A percentile compares a stretch with the other conserved stretches of the same genome.
Evolutionary conservation across 2,797 vertebrate genomes (phyloP).

Genomic region (Molossus molossus): DNA sequence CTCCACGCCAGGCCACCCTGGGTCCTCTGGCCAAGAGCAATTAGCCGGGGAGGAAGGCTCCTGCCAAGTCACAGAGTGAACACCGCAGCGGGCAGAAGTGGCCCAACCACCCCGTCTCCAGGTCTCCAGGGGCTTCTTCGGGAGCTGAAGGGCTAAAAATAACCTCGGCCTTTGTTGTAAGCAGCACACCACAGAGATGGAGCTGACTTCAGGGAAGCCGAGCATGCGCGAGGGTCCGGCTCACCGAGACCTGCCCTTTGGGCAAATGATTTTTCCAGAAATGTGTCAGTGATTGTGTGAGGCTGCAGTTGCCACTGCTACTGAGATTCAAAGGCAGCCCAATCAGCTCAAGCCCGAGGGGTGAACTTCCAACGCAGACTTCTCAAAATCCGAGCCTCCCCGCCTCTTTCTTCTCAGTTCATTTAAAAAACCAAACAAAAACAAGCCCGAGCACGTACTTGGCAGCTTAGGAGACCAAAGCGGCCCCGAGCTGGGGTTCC

Average conservation of each 20-base stretch:
- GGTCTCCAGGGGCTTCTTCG: conserved; percentile 77
- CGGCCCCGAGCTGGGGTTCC: neutral
- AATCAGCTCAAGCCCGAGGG: neutral
- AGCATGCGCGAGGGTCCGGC: conserved; percentile 73
- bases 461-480: neutral
- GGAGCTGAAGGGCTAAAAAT: conserved; percentile 82
- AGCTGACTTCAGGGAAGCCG: conserved; percentile 69
- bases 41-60: conserved; percentile 59
- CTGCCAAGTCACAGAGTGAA: neutral
- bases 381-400: conserved; percentile 47
- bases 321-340: conserved; percentile 66
- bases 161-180: conserved; percentile 82
- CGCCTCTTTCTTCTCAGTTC: conserved; percentile 69
- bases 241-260: conserved; percentile 76
- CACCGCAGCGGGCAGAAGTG: conserved; percentile 54
- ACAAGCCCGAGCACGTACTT: neutral
- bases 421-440: neutral
- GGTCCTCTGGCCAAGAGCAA: conserved; percentile 70
- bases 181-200: conserved; percentile 67
- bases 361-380: conserved; percentile 67
- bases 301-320: neutral
- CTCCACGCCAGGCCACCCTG: neutral
- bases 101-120: conserved; percentile 63
- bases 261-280: conserved; percentile 84
- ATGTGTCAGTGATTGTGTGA: conserved; percentile 64